Percentiles rank a stretch among this genome's conserved stretches.
Conservation (phyloP, 2,797 vertebrate species). For the Selene dorsalis region DNA sequence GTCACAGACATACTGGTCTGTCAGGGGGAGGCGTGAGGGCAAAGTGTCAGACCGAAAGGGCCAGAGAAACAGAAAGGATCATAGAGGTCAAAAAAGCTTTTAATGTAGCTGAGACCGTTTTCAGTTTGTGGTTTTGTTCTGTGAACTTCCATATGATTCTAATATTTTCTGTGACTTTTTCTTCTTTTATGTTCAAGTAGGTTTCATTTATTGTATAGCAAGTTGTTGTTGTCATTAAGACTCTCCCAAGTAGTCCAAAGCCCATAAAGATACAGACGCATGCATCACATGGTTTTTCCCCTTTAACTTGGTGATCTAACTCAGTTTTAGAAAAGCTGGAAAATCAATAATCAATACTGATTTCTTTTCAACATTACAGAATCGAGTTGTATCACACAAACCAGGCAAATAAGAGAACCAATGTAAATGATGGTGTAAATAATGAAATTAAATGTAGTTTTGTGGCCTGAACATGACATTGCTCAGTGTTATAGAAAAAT, state of each 20-base stretch:
- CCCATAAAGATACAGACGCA: neutral
- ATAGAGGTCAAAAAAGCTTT: too few relatives aligned
- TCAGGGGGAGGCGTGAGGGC: too few relatives aligned
- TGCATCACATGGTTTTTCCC: neutral
- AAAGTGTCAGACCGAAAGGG: too few relatives aligned
- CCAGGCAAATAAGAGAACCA: neutral
- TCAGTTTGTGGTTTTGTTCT: too few relatives aligned
- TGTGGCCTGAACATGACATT: neutral
- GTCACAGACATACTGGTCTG: too few relatives aligned
- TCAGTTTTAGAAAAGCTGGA: too few relatives aligned
- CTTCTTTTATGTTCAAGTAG: neutral
- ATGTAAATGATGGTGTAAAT: neutral
- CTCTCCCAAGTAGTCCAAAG: neutral
- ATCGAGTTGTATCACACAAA: neutral
- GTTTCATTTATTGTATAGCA: neutral
- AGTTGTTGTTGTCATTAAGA: neutral
- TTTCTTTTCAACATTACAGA: neutral
- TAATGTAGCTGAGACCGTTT: too few relatives aligned
- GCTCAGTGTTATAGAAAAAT: neutral
- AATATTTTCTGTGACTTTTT: neutral
- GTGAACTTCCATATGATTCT: too few relatives aligned
- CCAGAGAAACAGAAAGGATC: too few relatives aligned
- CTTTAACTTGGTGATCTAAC: too few relatives aligned
- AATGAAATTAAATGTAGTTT: too few relatives aligned
- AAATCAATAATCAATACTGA: neutral